Conservation (phyloP, 2,888 invertebrate genomes). For the Scaptomyza parva region DNA sequence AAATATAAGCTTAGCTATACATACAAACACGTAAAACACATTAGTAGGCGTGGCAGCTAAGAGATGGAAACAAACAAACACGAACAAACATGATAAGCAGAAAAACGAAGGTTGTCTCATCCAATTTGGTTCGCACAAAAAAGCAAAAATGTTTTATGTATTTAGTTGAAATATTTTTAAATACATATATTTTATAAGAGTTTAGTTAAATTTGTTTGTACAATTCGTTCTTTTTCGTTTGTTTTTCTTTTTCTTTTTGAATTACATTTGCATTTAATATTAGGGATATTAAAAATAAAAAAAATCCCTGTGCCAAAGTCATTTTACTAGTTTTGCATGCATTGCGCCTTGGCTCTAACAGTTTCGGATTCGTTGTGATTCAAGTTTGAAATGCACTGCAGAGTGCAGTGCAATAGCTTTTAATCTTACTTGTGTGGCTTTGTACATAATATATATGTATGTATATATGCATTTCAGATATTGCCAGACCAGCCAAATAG, state of each 20-base stretch:
- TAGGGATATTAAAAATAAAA: not conserved
- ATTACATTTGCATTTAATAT: constrained; percentile 34
- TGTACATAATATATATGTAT: constrained; percentile 28
- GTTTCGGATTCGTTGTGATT: constrained; percentile 16
- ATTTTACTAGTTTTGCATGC: constrained; percentile 52
- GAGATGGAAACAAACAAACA: constrained; percentile 5
- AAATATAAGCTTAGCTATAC: constrained; percentile 62
- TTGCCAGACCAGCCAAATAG: constrained; percentile 74
- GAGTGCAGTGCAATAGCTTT: constrained; percentile 23
- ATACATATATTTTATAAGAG: constrained; percentile 38
- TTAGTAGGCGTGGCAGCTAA: constrained; percentile 53
- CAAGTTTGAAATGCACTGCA: constrained; percentile 31
- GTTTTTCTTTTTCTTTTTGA: constrained; percentile 40
- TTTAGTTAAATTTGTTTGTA: constrained; percentile 68
- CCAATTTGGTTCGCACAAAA: constrained; percentile 46
- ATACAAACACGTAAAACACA: constrained; percentile 13
- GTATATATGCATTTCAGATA: constrained; percentile 66
- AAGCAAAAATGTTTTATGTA: constrained; percentile 25
- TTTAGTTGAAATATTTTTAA: constrained; percentile 19
- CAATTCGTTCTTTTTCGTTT: constrained; percentile 66
- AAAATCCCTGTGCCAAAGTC: constrained; percentile 50
- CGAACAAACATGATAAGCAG: constrained; percentile 25
- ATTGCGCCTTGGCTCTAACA: constrained; percentile 39
- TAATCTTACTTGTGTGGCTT: constrained; percentile 25
- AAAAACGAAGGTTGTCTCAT: constrained; percentile 57